phyloP scores from a whole-genome alignment of 2,888 invertebrate species.

The Thecophora atra region DNA sequence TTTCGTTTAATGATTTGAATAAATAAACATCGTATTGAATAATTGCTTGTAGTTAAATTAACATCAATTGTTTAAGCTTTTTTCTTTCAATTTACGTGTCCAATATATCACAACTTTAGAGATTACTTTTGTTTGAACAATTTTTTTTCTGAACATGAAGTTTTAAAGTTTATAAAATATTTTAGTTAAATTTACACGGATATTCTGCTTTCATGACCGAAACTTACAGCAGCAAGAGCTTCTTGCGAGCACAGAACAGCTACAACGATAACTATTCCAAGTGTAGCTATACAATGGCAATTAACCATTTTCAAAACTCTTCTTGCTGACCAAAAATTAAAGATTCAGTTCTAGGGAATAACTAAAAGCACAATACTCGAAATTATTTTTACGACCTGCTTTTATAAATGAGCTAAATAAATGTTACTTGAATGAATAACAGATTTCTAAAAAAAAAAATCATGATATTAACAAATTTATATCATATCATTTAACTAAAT shows the following conservation, averaged over 20 bases:
- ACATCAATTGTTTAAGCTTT: no score
- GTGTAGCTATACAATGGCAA: not conserved
- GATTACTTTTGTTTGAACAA: not conserved
- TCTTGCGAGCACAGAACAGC: conserved; percentile 25
- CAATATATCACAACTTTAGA: not conserved
- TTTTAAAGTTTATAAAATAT: not conserved
- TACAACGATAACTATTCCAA: conserved; percentile 26
- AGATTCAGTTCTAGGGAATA: not conserved
- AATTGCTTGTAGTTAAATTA: no score
- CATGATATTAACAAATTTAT: no score
- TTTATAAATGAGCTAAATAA: not conserved
- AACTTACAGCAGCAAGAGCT: conserved; percentile 43
- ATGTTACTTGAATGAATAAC: conserved; percentile 26
- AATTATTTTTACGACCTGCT: not conserved
- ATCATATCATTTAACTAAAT: no score
- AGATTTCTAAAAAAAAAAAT: conserved; percentile 14
- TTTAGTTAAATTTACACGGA: not conserved
- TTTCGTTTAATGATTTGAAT: no score
- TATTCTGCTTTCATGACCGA: conserved; percentile 4
- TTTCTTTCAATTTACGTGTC: not conserved
- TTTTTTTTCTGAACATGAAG: not conserved
- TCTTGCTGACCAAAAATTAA: not conserved
- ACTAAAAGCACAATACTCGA: not conserved
- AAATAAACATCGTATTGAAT: no score
- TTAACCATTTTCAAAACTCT: conserved; percentile 18